Evolutionary conservation across 92 coral and sea anemone genomes (phyloP).

Genomic region (Galaxea fascicularis): DNA sequence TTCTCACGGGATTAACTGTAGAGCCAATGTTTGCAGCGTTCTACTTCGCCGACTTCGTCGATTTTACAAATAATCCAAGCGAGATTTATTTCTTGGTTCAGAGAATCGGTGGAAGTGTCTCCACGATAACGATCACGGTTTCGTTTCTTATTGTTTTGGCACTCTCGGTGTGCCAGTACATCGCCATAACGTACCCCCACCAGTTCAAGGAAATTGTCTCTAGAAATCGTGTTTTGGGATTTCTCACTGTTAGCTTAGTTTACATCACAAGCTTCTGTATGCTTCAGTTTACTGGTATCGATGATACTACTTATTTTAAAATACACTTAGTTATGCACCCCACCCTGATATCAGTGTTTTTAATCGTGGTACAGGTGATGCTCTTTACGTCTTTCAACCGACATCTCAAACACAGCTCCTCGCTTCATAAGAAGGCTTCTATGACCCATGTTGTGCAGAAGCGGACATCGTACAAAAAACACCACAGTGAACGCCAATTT

Average conservation of each 20-base stretch:
- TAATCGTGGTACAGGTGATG: slow-evolving; percentile 67
- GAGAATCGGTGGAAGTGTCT: slow-evolving; percentile 70
- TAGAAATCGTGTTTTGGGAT: slow-evolving; percentile 57
- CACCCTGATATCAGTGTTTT: slow-evolving; percentile 62
- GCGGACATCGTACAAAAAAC: slow-evolving; percentile 39
- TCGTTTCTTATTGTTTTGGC: slow-evolving; percentile 83
- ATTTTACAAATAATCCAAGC: slow-evolving; percentile 43
- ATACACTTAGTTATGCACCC: slow-evolving; percentile 78
- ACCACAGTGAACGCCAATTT: slow-evolving; percentile 77
- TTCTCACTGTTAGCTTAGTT: slow-evolving; percentile 64
- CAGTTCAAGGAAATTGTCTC: slow-evolving; percentile 75
- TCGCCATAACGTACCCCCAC: slow-evolving; percentile 85
- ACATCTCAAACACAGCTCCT: slow-evolving; percentile 54
- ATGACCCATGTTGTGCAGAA: slow-evolving; percentile 3
- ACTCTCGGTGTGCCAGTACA: slow-evolving; percentile 76
- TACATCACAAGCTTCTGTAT: slow-evolving; percentile 71
- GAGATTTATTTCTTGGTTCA: slow-evolving; percentile 26
- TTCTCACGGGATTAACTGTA: slow-evolving; percentile 76
- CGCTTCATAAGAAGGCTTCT: slow-evolving; percentile 31
- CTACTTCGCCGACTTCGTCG: slow-evolving; percentile 65
- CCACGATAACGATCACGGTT: slow-evolving; percentile 80
- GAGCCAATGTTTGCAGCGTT: slow-evolving; percentile 77
- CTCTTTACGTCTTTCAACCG: slow-evolving; percentile 72
- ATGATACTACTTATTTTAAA: slow-evolving; percentile 52
- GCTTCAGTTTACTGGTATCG: slow-evolving; percentile 73